These are phyloP conservation scores for Seira ritae DNA, from an alignment of 2,888 invertebrate genomes.

Conservation along the genomic window DNA sequence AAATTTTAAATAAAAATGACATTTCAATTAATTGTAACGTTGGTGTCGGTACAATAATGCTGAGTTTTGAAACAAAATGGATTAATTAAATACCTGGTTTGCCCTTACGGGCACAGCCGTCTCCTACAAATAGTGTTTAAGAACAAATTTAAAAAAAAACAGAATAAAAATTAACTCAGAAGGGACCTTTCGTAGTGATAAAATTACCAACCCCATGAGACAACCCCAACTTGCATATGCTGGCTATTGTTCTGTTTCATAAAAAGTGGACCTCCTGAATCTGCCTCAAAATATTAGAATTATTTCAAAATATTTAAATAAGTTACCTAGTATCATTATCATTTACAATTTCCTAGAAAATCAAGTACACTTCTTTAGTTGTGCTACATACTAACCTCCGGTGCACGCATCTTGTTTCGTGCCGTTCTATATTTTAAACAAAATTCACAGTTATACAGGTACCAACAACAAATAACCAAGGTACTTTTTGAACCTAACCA, in stretches of 20 bases:
- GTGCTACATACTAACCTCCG: slow-evolving; percentile 49
- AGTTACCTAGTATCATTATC: background rate
- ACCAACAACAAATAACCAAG: slow-evolving; percentile 28
- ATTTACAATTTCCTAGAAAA: background rate
- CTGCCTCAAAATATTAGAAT: no score
- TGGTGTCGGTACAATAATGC: no score
- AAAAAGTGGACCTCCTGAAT: slow-evolving; percentile 49
- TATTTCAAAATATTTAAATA: no score
- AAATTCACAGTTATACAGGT: background rate
- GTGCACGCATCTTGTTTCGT: slow-evolving; percentile 43
- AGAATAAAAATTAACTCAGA: background rate
- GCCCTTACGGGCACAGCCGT: slow-evolving; percentile 63
- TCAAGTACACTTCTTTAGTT: no score
- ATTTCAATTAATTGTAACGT: no score
- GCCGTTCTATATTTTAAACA: slow-evolving; percentile 12
- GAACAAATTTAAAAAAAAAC: background rate
- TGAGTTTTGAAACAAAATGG: no score
- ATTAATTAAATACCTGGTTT: slow-evolving; percentile 47
- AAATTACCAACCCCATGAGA: slow-evolving; percentile 60
- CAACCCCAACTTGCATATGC: slow-evolving; percentile 69
- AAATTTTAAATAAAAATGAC: no score
- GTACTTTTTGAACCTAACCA: slow-evolving; percentile 22
- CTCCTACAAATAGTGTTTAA: slow-evolving; percentile 32
- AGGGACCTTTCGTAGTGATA: no score
- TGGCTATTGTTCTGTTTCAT: slow-evolving; percentile 49